Evolutionary conservation across 2,797 vertebrate genomes (phyloP), one percentile per base, ranked within the genome.

Genomic region (Ara ararauna): DNA sequence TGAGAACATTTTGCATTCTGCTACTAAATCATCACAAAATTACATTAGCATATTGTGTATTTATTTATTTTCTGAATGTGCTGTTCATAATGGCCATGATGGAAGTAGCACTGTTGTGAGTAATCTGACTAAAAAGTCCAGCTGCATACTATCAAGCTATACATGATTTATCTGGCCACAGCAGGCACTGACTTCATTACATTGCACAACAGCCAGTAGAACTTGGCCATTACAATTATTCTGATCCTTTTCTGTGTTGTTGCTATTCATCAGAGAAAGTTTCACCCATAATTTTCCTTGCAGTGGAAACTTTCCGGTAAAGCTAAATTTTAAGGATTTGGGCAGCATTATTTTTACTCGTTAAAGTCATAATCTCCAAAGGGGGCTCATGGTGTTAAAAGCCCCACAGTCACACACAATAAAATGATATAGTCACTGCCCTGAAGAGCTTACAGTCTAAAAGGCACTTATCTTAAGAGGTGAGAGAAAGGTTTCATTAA

Each of bases 11-110:
- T 85, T 75, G 11, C 27, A 48, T 81, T 34, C 29, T 71, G 77
- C 32, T 95, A 62, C 70, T 95, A 92, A 96, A 88, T 89, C 81
- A 92, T 50, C 32, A 13, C 42, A 47, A 85, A 89, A 96, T 95
- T 91, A 80, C 50, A 91, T 93, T 95, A 93, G 50, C 53, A 87
- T 90, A 94, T 86, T 88, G 53, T 86, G 44, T 83, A 56, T 85
- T 89, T 92, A 67, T 78, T 87, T 92, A 75, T 85, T 82, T 92
- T 38, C 66, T 45, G 5, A 89, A 80, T 87, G 50, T 61, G 22
- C 34, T 75, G 42, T 89, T 91, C 61, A 40, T 91, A 95, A 94
- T 87, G 34, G 26, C 24, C 23, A 20, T 80, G 71, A 92, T 66
- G 78, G 65, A 40, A 92, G 30, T 78, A 89, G 20, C 56, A 68